Conservation (phyloP, 2,888 invertebrate genomes). For the Amphimallon solstitiale region DNA sequence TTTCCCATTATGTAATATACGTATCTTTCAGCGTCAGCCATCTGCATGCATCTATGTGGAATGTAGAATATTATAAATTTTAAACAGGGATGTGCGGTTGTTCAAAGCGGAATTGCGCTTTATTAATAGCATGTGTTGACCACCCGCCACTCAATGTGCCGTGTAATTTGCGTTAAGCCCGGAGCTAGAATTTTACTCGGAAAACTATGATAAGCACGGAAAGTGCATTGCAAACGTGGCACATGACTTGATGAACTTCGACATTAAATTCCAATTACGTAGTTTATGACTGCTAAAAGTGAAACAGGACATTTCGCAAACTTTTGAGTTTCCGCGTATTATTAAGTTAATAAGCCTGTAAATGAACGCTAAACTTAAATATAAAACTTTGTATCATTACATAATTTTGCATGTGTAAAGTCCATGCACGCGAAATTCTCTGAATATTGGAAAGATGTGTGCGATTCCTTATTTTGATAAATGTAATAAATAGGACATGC, state of each 20-base stretch:
- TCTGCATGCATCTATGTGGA: too few relatives aligned
- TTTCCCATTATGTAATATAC: too few relatives aligned
- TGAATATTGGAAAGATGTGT: too few relatives aligned
- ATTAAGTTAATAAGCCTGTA: not conserved
- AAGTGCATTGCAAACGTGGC: not conserved
- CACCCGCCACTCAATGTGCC: conserved; percentile 11
- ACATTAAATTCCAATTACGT: conserved; percentile 9
- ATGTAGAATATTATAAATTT: not conserved
- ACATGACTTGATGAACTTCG: conserved; percentile 23
- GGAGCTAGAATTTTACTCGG: not conserved
- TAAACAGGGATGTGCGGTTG: not conserved
- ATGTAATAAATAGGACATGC: too few relatives aligned
- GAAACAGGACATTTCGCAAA: not conserved
- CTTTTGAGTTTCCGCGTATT: not conserved
- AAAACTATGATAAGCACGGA: not conserved
- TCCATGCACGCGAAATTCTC: too few relatives aligned
- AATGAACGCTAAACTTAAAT: too few relatives aligned
- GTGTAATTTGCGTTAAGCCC: not conserved
- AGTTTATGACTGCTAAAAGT: conserved; percentile 14
- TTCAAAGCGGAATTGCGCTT: conserved; percentile 14
- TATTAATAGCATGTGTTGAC: conserved; percentile 14
- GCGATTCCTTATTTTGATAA: too few relatives aligned
- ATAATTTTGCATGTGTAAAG: too few relatives aligned
- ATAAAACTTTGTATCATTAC: too few relatives aligned
- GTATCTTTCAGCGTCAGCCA: too few relatives aligned